Conservation (phyloP, 2,797 vertebrate genomes). For the Propithecus perrieri region DNA sequence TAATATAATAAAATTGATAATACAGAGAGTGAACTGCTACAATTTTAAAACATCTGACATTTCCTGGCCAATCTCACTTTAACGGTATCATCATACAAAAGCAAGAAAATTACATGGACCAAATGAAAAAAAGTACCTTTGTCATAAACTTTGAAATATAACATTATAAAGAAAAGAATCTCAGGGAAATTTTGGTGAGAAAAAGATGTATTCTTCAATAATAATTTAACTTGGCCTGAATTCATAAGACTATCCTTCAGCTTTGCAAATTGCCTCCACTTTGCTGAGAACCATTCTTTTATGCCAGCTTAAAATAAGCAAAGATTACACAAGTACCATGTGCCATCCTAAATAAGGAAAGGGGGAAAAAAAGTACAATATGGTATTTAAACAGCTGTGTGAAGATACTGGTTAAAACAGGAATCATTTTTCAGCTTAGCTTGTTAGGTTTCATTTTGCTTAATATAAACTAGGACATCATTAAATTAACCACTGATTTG, state of each 20-base stretch:
- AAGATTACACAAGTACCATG: conserved; percentile 66
- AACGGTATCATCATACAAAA: conserved; percentile 52
- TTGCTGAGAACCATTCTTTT: conserved; percentile 52
- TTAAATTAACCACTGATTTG: conserved; percentile 88
- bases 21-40: conserved; percentile 3
- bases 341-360: conserved; percentile 68
- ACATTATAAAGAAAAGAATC: conserved; percentile 40
- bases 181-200: conserved; percentile 35
- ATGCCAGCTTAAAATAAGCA: conserved; percentile 67
- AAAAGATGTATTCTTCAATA: conserved; percentile 65
- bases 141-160: conserved; percentile 35
- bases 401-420: conserved; percentile 74
- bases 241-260: conserved; percentile 67
- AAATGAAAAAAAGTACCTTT: conserved; percentile 50
- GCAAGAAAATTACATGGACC: conserved; percentile 64
- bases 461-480: conserved; percentile 81
- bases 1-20: conserved; percentile 45
- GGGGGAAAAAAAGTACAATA: conserved; percentile 52
- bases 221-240: conserved; percentile 55
- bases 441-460: conserved; percentile 84
- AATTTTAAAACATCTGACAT: conserved; percentile 61
- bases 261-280: conserved; percentile 67
- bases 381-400: conserved; percentile 69
- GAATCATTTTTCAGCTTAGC: conserved; percentile 78
- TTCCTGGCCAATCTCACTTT: conserved; percentile 59